phyloP scores from a whole-genome alignment of 53 echinoderm and acorn worm genomes.

The Arbacia lixula region DNA sequence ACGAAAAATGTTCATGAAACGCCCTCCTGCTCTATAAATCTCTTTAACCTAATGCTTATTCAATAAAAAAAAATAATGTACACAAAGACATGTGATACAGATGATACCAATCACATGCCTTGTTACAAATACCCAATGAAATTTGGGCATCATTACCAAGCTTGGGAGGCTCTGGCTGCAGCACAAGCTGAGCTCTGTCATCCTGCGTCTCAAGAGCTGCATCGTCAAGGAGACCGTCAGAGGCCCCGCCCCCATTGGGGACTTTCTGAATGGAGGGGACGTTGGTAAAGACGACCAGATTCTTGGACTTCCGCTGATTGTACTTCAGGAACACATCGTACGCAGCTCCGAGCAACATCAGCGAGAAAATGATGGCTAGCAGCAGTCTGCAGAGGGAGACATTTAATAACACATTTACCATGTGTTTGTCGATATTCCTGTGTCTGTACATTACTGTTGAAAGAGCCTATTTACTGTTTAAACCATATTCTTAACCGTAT shows the following conservation, averaged over 20 bases:
- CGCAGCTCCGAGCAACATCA: constrained; percentile 32
- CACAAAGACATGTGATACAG: neutral
- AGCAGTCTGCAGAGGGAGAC: too few species aligned
- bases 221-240: neutral
- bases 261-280: neutral
- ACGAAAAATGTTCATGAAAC: too few species aligned
- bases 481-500: too few species aligned
- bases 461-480: too few species aligned
- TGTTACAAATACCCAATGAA: too few species aligned
- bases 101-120: too few species aligned
- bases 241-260: neutral
- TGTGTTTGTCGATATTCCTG: too few species aligned
- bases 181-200: constrained; percentile 7
- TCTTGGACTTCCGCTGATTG: neutral
- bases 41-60: neutral
- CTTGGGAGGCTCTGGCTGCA: constrained; percentile 10
- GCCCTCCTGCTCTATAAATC: too few species aligned
- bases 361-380: constrained; percentile 18
- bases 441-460: too few species aligned
- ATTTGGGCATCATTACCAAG: neutral
- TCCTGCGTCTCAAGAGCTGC: neutral
- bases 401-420: too few species aligned
- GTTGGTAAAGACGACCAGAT: constrained; percentile 17
- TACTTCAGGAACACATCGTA: constrained; percentile 15
- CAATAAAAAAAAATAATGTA: neutral